A percentile compares a stretch with the other conserved stretches of the same genome.
Evolutionary conservation across 2,797 vertebrate genomes (phyloP).

Genomic region (Lycodopsis pacificus): DNA sequence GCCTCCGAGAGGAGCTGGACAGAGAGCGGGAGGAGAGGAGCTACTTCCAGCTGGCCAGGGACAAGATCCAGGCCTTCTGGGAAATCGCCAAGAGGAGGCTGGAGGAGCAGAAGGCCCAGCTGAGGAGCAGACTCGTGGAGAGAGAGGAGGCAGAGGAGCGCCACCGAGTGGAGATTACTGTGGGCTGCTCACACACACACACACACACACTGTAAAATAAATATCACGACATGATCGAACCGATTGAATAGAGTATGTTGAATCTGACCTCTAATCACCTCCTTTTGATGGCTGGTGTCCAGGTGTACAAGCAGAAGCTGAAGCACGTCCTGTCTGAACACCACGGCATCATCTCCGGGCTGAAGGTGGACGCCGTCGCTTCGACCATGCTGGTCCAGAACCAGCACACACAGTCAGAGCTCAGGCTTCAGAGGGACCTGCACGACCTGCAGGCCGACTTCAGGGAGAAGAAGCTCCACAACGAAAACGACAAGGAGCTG

Average conservation of each 20-base stretch:
- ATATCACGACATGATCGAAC: not conserved
- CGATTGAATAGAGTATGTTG: too few species aligned
- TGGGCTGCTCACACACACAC: slow-evolving; percentile 29
- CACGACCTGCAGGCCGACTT: slow-evolving; percentile 24
- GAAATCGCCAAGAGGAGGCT: slow-evolving; percentile 87
- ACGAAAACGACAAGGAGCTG: slow-evolving; percentile 28
- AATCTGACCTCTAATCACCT: not conserved
- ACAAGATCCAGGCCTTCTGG: slow-evolving; percentile 91
- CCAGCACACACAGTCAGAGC: not conserved
- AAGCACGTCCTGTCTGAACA: slow-evolving; percentile 66
- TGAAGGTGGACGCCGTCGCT: slow-evolving; percentile 37
- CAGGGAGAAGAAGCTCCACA: slow-evolving; percentile 23
- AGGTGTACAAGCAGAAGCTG: slow-evolving; percentile 77
- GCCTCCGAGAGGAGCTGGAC: slow-evolving; percentile 90
- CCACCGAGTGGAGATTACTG: slow-evolving; percentile 70
- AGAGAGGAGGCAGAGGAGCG: slow-evolving; percentile 61
- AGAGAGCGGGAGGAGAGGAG: slow-evolving; percentile 90
- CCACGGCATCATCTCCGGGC: not conserved
- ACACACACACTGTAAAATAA: not conserved
- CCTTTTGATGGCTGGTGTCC: not conserved
- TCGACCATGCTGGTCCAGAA: slow-evolving; percentile 22
- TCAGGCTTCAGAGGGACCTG: fast-evolving
- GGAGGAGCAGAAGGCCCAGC: slow-evolving; percentile 72
- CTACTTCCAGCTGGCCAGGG: slow-evolving; percentile 91
- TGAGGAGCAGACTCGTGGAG: slow-evolving; percentile 51